A percentile compares a stretch with the other conserved stretches of the same genome.
phyloP scores from a whole-genome alignment of 2,113 vertebrate genomes.

The Emydocephalus ijimae region DNA sequence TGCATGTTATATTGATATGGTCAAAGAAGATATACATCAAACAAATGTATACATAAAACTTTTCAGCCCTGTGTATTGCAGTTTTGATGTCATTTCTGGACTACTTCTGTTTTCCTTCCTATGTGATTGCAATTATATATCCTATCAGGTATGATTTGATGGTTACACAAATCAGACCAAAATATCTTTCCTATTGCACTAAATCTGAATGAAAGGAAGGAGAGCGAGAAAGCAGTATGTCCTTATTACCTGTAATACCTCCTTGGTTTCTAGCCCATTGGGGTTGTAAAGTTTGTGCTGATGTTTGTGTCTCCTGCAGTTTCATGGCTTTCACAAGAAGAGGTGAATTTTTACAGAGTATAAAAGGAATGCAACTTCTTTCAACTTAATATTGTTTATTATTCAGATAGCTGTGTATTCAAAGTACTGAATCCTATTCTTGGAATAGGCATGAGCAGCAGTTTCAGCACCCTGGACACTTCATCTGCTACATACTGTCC shows the following conservation, averaged over 20 bases:
- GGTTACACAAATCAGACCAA: background rate
- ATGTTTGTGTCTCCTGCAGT: background rate
- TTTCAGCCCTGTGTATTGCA: background rate
- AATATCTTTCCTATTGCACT: background rate
- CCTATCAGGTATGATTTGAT: too few species aligned
- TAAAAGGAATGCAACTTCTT: background rate
- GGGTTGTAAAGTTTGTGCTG: background rate
- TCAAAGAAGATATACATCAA: background rate
- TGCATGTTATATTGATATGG: background rate
- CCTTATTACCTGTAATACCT: background rate
- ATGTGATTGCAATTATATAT: background rate
- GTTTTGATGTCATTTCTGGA: background rate
- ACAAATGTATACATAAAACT: background rate
- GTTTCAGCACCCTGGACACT: slow-evolving; percentile 11
- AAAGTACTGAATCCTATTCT: background rate
- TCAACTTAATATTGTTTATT: background rate
- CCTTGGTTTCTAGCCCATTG: background rate
- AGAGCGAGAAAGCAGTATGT: background rate
- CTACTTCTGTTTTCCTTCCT: background rate
- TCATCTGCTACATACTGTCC: background rate
- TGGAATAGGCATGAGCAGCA: background rate
- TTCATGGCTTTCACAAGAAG: background rate
- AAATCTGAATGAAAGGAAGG: background rate
- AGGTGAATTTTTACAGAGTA: background rate
- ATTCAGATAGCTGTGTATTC: background rate